Evolutionary conservation across 2,888 invertebrate genomes (phyloP).

Genomic region (Anthoptus insignis): DNA sequence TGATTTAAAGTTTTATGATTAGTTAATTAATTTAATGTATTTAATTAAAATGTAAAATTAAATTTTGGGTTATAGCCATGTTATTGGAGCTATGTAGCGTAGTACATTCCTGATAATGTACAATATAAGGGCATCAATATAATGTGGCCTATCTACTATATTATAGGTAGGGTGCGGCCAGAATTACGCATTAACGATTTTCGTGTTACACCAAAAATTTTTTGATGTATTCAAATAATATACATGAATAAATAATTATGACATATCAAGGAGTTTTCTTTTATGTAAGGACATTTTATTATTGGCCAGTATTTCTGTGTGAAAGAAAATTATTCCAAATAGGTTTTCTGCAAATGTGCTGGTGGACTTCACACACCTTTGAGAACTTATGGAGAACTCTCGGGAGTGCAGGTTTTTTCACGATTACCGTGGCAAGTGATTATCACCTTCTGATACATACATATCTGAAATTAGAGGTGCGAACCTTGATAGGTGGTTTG

Average conservation of each 20-base stretch:
- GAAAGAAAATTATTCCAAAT: no score
- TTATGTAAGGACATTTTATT: neutral
- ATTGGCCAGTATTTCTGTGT: no score
- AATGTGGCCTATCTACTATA: slow-evolving; percentile 71
- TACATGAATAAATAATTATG: slow-evolving; percentile 77
- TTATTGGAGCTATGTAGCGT: slow-evolving; percentile 68
- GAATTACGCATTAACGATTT: slow-evolving; percentile 67
- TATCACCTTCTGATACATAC: no score
- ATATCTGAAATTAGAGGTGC: no score
- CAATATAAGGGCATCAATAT: slow-evolving; percentile 64
- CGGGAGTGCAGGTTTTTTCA: neutral
- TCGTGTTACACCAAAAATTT: slow-evolving; percentile 81
- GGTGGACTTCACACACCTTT: neutral
- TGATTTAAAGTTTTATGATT: slow-evolving; percentile 74
- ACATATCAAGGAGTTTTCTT: slow-evolving; percentile 59
- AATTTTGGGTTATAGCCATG: slow-evolving; percentile 52
- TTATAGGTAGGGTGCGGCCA: slow-evolving; percentile 61
- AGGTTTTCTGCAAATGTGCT: no score
- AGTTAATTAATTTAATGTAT: slow-evolving; percentile 70
- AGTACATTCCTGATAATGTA: slow-evolving; percentile 84
- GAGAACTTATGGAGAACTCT: neutral
- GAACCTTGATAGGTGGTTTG: no score
- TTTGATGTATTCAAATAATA: slow-evolving; percentile 82
- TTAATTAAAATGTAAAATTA: slow-evolving; percentile 67
- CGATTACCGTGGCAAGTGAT: neutral